These are phyloP conservation scores for Tangara arthus DNA, from an alignment of 2,797 vertebrate species.

Conservation along the genomic window DNA sequence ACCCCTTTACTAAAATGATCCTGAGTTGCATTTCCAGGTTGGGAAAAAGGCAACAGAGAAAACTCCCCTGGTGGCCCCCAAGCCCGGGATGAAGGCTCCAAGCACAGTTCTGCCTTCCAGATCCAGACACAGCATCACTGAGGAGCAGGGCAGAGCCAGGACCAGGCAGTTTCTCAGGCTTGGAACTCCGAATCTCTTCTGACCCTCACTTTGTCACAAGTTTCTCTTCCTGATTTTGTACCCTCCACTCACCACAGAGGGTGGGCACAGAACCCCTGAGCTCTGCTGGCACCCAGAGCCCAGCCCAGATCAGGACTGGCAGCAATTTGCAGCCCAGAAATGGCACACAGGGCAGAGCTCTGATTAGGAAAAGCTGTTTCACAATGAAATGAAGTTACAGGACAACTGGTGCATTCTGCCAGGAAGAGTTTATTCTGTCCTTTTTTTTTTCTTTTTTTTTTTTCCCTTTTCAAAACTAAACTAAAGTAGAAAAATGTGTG, in stretches of 20 bases:
- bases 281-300: background rate
- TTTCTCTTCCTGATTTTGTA: background rate
- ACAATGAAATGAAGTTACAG: background rate
- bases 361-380: conserved; percentile 52
- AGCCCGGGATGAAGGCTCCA: rapidly evolving
- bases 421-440: background rate
- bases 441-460: too few species aligned
- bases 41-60: background rate
- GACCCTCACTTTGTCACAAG: background rate
- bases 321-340: background rate
- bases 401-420: background rate
- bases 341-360: conserved; percentile 17
- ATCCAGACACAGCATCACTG: background rate
- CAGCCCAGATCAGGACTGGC: background rate
- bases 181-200: background rate
- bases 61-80: background rate
- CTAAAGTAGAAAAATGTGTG: conserved; percentile 24
- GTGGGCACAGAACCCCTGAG: background rate
- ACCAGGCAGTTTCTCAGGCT: background rate
- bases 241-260: background rate
- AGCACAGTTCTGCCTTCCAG: background rate
- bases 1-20: background rate
- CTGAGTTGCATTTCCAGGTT: background rate
- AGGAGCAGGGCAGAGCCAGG: background rate
- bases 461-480: background rate